phyloP scores from a whole-genome alignment of 2,797 vertebrate species.

The Lepilemur septentrionalis region DNA sequence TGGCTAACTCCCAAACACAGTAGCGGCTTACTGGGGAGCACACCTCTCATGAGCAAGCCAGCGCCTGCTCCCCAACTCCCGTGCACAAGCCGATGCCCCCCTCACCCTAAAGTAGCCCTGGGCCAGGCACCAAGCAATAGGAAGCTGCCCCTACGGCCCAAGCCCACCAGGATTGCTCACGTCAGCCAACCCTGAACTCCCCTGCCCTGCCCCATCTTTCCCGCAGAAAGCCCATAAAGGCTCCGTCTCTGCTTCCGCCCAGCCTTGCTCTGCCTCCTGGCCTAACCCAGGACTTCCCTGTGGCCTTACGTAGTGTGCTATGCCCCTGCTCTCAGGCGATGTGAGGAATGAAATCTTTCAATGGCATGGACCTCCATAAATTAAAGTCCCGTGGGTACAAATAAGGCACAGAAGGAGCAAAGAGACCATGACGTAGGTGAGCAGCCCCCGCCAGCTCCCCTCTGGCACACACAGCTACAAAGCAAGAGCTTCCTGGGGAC shows the following conservation, averaged over 20 bases:
- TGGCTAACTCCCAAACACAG: neutral
- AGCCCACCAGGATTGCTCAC: neutral
- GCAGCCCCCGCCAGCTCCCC: neutral
- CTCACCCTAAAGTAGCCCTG: neutral
- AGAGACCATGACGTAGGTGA: accelerated
- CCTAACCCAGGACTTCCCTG: too few relatives aligned
- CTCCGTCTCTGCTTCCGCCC: neutral
- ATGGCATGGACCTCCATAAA: neutral
- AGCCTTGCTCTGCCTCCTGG: too few relatives aligned
- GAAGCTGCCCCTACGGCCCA: neutral
- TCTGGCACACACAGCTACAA: neutral
- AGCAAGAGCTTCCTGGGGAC: too few relatives aligned
- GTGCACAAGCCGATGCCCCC: neutral
- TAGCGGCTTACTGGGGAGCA: accelerated
- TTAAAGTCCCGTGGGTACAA: neutral
- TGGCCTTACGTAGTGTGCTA: neutral
- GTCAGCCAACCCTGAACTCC: neutral
- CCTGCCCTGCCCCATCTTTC: neutral
- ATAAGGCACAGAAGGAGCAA: neutral
- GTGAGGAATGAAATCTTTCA: neutral
- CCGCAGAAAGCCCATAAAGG: neutral
- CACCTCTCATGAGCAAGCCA: accelerated
- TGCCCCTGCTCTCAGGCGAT: neutral
- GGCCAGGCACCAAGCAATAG: neutral
- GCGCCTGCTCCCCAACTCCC: too few relatives aligned